Evolutionary conservation across 2,888 invertebrate genomes (phyloP).

Genomic region (Entomobrya proxima): DNA sequence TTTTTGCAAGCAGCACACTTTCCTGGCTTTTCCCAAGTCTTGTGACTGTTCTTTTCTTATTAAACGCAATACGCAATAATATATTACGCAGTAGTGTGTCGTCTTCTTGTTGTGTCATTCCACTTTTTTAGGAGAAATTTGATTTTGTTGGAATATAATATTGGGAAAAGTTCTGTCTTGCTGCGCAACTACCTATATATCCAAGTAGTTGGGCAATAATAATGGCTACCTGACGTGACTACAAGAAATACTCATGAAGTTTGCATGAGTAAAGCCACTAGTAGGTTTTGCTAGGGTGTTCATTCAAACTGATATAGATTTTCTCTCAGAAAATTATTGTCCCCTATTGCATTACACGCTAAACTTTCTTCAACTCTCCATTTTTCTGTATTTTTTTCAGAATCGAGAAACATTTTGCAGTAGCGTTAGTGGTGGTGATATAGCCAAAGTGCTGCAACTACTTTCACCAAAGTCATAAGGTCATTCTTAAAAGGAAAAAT

Average conservation of each 20-base stretch:
- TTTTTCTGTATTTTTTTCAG: neutral
- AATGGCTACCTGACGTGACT: neutral
- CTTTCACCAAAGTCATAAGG: neutral
- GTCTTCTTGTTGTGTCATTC: neutral
- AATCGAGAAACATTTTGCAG: too few species aligned
- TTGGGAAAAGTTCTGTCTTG: neutral
- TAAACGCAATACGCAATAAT: too few species aligned
- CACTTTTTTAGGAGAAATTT: neutral
- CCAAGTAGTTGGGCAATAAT: neutral
- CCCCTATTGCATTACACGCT: too few species aligned
- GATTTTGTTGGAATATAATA: neutral
- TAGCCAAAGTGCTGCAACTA: neutral
- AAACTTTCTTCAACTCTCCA: neutral
- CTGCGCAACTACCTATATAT: too few species aligned
- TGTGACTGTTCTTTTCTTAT: too few species aligned
- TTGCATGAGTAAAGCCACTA: neutral
- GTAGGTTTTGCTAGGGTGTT: neutral
- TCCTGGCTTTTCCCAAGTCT: too few species aligned
- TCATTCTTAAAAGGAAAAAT: neutral
- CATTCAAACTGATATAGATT: too few species aligned
- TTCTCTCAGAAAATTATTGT: neutral
- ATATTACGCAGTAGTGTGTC: too few species aligned
- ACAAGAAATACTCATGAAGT: neutral
- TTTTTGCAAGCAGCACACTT: neutral
- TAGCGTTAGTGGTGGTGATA: too few species aligned